Evolutionary conservation across 1,140 invertebrate species (phyloP).

Genomic region (Limonius californicus): DNA sequence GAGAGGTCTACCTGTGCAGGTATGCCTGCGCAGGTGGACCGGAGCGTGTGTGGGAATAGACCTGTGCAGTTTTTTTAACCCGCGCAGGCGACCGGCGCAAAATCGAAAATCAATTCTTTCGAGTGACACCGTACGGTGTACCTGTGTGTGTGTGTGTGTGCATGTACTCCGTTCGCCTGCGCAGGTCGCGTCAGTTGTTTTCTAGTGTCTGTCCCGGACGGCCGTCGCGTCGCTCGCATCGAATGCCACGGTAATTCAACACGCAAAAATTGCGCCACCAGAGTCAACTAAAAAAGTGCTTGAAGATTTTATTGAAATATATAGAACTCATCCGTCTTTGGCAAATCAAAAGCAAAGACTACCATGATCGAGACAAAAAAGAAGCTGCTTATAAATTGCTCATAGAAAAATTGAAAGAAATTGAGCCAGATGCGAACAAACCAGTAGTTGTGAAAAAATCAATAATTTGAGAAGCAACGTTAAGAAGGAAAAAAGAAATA

Average conservation of each 20-base stretch:
- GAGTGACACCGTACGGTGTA: conserved; percentile 27
- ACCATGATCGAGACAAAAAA: conserved; percentile 39
- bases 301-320: conserved; percentile 38
- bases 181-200: conserved; percentile 25
- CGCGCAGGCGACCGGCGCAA: conserved; percentile 21
- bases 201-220: conserved; percentile 1
- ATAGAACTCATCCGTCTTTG: conserved; percentile 35
- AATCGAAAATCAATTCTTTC: conserved; percentile 28
- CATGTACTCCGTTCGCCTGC: conserved; percentile 30
- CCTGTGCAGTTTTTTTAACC: neutral
- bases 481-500: conserved; percentile 39
- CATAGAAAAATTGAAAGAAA: conserved; percentile 33
- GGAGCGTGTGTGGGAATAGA: neutral
- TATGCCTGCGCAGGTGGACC: neutral
- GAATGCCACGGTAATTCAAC: too few species aligned
- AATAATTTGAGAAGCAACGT: conserved; percentile 39
- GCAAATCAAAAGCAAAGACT: conserved; percentile 38
- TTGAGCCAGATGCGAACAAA: conserved; percentile 34
- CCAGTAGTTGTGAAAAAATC: conserved; percentile 35
- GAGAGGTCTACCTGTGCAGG: neutral
- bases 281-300: neutral
- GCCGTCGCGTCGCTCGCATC: conserved; percentile 14
- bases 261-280: conserved; percentile 7
- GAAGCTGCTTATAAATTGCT: conserved; percentile 36
- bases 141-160: conserved; percentile 28